Conservation (phyloP, 2,888 invertebrate genomes). For the Calameuta pallipes region DNA sequence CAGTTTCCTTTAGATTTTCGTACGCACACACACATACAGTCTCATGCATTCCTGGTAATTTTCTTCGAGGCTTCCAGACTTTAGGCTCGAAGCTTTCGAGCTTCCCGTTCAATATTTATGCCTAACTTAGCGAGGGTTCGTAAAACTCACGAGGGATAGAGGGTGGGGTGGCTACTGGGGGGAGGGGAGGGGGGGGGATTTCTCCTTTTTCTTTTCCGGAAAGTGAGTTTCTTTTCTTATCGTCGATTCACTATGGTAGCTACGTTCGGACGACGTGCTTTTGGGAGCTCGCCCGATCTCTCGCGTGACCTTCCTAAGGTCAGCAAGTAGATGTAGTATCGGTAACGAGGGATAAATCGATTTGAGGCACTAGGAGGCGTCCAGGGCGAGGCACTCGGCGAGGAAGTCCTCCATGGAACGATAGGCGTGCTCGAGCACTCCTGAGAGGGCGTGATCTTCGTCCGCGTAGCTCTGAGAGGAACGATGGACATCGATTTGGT, state of each 20-base stretch:
- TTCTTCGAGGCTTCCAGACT: no score
- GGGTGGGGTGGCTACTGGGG: background rate
- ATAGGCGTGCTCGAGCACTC: slow-evolving; percentile 91
- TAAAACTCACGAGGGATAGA: background rate
- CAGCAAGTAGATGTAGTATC: slow-evolving; percentile 49
- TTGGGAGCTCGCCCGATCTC: background rate
- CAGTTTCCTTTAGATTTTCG: background rate
- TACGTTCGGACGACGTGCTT: no score
- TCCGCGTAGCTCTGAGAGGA: slow-evolving; percentile 87
- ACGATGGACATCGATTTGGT: no score
- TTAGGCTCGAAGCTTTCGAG: no score
- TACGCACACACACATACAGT: background rate
- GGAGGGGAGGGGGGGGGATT: no score
- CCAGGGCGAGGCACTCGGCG: slow-evolving; percentile 89
- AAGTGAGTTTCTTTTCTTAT: no score
- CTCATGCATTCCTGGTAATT: no score
- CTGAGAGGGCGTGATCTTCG: slow-evolving; percentile 86
- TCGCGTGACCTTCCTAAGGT: background rate
- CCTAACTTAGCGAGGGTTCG: background rate
- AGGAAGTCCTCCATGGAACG: slow-evolving; percentile 94
- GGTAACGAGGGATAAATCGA: slow-evolving; percentile 53
- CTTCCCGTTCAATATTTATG: background rate
- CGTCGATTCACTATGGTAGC: no score
- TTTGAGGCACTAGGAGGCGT: slow-evolving; percentile 71
- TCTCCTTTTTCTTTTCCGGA: background rate